These are phyloP conservation scores for Pseudomyrmex sp. DNA, from an alignment of 1,140 invertebrate genomes.

Conservation along the genomic window DNA sequence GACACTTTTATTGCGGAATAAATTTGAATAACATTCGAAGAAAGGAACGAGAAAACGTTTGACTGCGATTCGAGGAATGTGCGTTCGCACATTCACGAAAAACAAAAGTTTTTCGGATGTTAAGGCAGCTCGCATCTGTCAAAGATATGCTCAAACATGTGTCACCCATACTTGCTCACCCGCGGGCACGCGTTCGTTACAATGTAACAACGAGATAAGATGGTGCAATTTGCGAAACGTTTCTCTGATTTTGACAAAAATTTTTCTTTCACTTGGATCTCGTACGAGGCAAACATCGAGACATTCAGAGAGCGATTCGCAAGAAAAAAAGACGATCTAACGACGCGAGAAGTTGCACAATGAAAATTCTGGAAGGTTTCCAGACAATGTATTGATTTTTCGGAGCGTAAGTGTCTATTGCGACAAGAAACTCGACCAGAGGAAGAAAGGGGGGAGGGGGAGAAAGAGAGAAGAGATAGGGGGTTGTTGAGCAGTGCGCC, in stretches of 20 bases:
- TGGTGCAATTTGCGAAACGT: background rate
- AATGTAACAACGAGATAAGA: background rate
- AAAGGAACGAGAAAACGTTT: slow-evolving; percentile 26
- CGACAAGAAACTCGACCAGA: slow-evolving; percentile 26
- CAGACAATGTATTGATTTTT: slow-evolving; percentile 49
- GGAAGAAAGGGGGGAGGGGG: no score
- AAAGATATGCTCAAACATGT: background rate
- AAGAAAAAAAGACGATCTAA: background rate
- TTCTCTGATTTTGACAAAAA: slow-evolving; percentile 2
- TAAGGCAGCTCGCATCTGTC: slow-evolving; percentile 7
- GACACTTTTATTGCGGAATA: slow-evolving; percentile 57
- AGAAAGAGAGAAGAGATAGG: background rate
- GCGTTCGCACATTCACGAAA: background rate
- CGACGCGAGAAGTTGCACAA: slow-evolving; percentile 31
- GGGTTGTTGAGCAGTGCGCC: slow-evolving; percentile 2
- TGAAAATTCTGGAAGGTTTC: slow-evolving; percentile 59
- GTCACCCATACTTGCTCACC: background rate
- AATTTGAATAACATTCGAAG: slow-evolving; percentile 47
- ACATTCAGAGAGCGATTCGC: slow-evolving; percentile 33
- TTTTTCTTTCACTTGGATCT: slow-evolving; percentile 24
- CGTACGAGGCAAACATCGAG: slow-evolving; percentile 19
- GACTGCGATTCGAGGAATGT: background rate
- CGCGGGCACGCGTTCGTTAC: background rate
- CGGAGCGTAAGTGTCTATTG: slow-evolving; percentile 15
- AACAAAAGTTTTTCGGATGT: background rate